phyloP scores from a whole-genome alignment of 1,140 invertebrate genomes.

The Holotrichia oblita region DNA sequence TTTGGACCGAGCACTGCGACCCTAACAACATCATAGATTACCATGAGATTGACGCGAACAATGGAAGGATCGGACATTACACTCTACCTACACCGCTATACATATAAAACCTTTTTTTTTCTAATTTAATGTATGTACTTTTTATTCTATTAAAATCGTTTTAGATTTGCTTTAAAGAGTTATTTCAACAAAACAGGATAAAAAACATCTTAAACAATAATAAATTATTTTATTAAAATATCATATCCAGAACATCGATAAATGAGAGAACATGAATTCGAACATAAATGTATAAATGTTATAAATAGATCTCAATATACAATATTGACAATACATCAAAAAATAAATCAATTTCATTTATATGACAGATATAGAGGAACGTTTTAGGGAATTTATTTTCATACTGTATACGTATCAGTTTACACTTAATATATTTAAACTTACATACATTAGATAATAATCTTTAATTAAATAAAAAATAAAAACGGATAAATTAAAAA shows the following conservation, averaged over 20 bases:
- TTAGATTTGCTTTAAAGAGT: background rate
- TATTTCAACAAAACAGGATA: background rate
- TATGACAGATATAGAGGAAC: constrained; percentile 16
- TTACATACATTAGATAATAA: too few species aligned
- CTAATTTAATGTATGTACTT: background rate
- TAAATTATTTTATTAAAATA: constrained; percentile 21
- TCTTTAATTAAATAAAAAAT: too few species aligned
- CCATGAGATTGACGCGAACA: constrained; percentile 47
- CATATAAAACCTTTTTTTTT: constrained; percentile 3
- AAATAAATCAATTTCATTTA: constrained; percentile 23
- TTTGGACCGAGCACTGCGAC: constrained; percentile 53
- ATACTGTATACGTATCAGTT: background rate
- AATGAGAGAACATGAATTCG: background rate
- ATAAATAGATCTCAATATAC: background rate
- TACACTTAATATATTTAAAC: too few species aligned
- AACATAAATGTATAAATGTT: background rate
- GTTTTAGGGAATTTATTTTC: background rate
- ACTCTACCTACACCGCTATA: constrained; percentile 49
- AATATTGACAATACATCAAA: too few species aligned
- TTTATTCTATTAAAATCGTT: too few species aligned
- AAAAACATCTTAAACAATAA: constrained; percentile 2
- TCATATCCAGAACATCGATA: too few species aligned
- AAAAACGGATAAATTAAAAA: too few species aligned
- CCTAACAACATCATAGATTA: constrained; percentile 49
- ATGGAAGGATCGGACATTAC: constrained; percentile 48